Conservation (phyloP, 2,797 vertebrate species). For the Decapterus maruadsi region DNA sequence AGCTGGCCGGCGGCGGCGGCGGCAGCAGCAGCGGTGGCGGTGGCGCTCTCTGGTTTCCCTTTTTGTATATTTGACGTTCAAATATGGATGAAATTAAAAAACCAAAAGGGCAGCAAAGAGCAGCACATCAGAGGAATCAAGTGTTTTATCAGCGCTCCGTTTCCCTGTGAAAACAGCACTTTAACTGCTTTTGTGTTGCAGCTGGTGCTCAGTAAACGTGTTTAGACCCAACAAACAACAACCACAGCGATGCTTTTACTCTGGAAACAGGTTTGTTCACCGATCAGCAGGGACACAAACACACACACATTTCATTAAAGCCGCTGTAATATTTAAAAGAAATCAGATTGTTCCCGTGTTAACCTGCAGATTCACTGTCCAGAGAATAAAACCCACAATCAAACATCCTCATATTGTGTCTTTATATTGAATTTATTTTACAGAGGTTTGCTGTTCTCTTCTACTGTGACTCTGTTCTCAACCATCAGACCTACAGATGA, state of each 20-base stretch:
- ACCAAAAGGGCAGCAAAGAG: slow-evolving; percentile 47
- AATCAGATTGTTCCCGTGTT: background rate
- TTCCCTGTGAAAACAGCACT: slow-evolving; percentile 52
- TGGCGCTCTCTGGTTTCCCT: slow-evolving; percentile 19
- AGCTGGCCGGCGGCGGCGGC: too few species aligned
- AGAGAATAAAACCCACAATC: background rate
- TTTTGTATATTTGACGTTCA: slow-evolving; percentile 39
- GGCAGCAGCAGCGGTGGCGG: too few species aligned
- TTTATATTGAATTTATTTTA: background rate
- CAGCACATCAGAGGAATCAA: slow-evolving; percentile 44
- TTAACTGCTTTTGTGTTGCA: slow-evolving; percentile 75
- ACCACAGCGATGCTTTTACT: slow-evolving; percentile 47
- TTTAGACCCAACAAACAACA: slow-evolving; percentile 56
- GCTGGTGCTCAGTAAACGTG: slow-evolving; percentile 70
- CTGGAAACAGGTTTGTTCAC: slow-evolving; percentile 57
- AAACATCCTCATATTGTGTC: background rate
- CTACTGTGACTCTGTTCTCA: background rate
- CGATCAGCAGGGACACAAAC: slow-evolving; percentile 56
- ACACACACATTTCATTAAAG: slow-evolving; percentile 56
- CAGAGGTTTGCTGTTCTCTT: background rate
- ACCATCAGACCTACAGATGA: background rate
- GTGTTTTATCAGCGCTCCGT: slow-evolving; percentile 54
- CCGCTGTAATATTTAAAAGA: slow-evolving; percentile 46
- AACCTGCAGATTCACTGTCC: background rate
- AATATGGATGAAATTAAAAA: slow-evolving; percentile 58